These are phyloP conservation scores for Pherbina coryleti DNA, from an alignment of 2,888 invertebrate species.

Conservation along the genomic window DNA sequence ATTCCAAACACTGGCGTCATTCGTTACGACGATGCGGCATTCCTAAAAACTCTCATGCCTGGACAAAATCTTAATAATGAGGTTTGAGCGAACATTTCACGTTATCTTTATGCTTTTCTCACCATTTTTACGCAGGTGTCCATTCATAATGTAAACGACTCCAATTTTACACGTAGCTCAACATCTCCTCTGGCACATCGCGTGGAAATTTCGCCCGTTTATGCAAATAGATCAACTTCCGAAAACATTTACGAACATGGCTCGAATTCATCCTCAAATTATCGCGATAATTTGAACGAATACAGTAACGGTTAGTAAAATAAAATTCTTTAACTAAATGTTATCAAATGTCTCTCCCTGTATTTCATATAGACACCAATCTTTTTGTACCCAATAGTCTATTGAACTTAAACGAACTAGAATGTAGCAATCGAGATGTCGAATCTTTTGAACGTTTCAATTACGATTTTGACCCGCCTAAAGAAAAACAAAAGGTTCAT, in stretches of 20 bases:
- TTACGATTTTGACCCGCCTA: slow-evolving; percentile 82
- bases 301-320: slow-evolving; percentile 55
- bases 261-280: slow-evolving; percentile 53
- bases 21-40: slow-evolving; percentile 68
- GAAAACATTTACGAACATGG: slow-evolving; percentile 59
- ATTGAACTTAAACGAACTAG: slow-evolving; percentile 82
- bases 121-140: slow-evolving; percentile 62
- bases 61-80: slow-evolving; percentile 69
- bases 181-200: slow-evolving; percentile 65
- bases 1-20: slow-evolving; percentile 67
- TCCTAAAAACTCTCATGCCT: slow-evolving; percentile 68
- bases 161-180: slow-evolving; percentile 66
- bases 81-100: slow-evolving; percentile 52
- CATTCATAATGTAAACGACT: slow-evolving; percentile 69
- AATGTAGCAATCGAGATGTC: slow-evolving; percentile 77
- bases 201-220: slow-evolving; percentile 68
- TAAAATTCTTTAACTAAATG: slow-evolving; percentile 14
- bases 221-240: slow-evolving; percentile 57
- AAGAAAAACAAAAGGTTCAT: slow-evolving; percentile 76
- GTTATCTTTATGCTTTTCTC: neutral
- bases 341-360: neutral
- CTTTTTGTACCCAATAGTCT: slow-evolving; percentile 87
- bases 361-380: slow-evolving; percentile 69
- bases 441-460: slow-evolving; percentile 91
- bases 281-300: slow-evolving; percentile 60